Base-by-base conservation (phyloP, 2,113 vertebrate genomes). In the Zapornia atra region DNA sequence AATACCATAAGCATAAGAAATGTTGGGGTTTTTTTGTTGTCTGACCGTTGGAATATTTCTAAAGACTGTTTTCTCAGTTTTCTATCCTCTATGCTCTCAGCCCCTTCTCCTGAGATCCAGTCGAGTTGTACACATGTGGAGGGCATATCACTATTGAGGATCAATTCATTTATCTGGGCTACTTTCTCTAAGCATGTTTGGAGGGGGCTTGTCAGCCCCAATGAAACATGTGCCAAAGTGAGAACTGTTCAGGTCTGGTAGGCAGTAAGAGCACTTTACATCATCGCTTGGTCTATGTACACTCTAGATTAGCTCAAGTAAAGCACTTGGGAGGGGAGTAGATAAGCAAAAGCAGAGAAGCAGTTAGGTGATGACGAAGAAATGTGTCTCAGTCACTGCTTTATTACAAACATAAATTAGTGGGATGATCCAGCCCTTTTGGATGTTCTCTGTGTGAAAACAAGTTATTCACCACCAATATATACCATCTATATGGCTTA, bases 161-260 rank as follows among this genome's bases (percentile, higher is more conserved):
- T 50, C 38, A 31, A 50, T 5, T 70, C 17, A 11, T 46, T 69
- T 10, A 40, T 19, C 44, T 22, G 66, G 21, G 15, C 29, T 61
- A 10, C 15, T 46, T 5, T 59, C 51, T 42, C 57, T 42, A 25
- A 82, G n/a, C 4, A 4, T 4, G 6, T 38, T 22, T 59, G 53
- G 63, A 73, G 33, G 12, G 16, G 4, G 46, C 36, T 57, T 42
- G 5, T 69, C 26, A 86, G 65, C 63, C 20, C 28, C n/a, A n/a
- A 48, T 13, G 31, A n/a, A 76, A 33, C 0, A 0, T 8, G 16
- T 61, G 46, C 16, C 63, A n/a, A 56, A 48, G 42, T 0, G 0
- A 12, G 34, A 76, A 21, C 34, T 68, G 36, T 57, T 80, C 26
- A 25, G 44, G 46, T 68, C 51, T 53, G 34, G 72, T 26, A 76